Evolutionary conservation across 2,113 vertebrate species (phyloP), one percentile per base, ranked within the genome.

Genomic region (Dicentrarchus labrax): DNA sequence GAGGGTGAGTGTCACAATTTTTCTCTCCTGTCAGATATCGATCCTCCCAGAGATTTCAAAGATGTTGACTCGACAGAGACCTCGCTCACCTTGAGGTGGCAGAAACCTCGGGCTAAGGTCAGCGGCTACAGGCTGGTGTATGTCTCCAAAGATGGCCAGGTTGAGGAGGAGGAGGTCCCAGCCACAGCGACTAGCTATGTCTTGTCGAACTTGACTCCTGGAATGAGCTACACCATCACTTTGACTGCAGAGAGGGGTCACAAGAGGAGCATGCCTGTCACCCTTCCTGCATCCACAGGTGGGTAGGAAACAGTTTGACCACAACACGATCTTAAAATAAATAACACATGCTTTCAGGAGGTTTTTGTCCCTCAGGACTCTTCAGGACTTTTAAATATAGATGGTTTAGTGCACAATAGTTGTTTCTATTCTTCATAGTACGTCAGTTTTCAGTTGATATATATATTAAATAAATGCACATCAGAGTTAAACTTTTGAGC

Each of bases 181-280:
- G 94, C 90, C 68, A 88, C 96, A 4, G 93, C 88, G 9, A 96
- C 94, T 0, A 94, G 95, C 10, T 83, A 95, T 5, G 73, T 94
- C 62, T 64, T 99, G 66, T 78, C 82, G n/a, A 92, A 91, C 12
- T 80, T 99, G 85, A 94, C 91, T 0, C 95, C 98, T 0, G 97
- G 97, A 0, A 93, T 88, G 2, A 94, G 95, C 43, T 99, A 99
- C 86, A 91, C 54, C 65, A 17, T 98, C 61, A 95, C 89, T 9
- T 88, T 99, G 64, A 85, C 88, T 11, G 95, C 96, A 0, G 97
- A 99, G 93, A 97, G 97, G 24, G 98, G 97, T 4, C 93, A 94
- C 19, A 96, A 96, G 82, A 98, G 93, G 77, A 99, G 98, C 93
- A 86, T 91, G 12, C 95, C 96, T 0, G 92, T 95, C 0, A 94